A percentile compares a stretch with the other conserved stretches of the same genome.
Conservation (phyloP, 2,888 invertebrate species). For the Netelia fuscicornis region DNA sequence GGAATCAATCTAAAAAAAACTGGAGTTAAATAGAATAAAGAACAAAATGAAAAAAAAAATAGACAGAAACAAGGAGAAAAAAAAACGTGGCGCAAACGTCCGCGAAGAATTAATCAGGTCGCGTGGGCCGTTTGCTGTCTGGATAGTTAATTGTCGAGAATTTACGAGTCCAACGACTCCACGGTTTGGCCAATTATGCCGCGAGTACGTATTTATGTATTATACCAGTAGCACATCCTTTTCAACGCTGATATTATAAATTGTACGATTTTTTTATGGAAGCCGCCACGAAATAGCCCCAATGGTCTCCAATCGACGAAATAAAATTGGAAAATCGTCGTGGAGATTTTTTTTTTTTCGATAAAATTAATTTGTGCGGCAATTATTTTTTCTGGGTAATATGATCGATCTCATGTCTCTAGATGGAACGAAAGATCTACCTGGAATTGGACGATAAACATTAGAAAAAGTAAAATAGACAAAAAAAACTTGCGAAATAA, state of each 20-base stretch:
- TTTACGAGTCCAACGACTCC: constrained; percentile 68
- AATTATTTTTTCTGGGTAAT: background rate
- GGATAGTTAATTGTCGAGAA: constrained; percentile 63
- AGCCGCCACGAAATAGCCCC: background rate
- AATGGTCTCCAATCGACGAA: background rate
- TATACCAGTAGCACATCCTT: constrained; percentile 2
- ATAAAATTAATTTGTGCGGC: background rate
- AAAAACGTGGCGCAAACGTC: background rate
- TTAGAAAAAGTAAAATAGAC: too few species aligned
- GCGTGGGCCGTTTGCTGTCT: constrained; percentile 66
- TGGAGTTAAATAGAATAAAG: constrained; percentile 7
- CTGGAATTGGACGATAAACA: background rate
- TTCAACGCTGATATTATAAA: constrained; percentile 8
- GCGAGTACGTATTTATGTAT: constrained; percentile 6
- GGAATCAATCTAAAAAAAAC: constrained; percentile 40
- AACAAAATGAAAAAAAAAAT: constrained; percentile 13
- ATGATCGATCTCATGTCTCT: background rate
- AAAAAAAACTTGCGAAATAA: background rate
- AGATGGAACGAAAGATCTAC: background rate
- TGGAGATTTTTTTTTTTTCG: background rate
- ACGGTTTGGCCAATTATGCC: constrained; percentile 39
- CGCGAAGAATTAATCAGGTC: constrained; percentile 59
- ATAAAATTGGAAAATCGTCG: background rate
- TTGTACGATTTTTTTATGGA: background rate
- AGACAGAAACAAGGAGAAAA: background rate